A percentile compares a stretch with the other conserved stretches of the same genome.
Conservation (phyloP, 2,888 invertebrate genomes). For the Diploptera punctata region DNA sequence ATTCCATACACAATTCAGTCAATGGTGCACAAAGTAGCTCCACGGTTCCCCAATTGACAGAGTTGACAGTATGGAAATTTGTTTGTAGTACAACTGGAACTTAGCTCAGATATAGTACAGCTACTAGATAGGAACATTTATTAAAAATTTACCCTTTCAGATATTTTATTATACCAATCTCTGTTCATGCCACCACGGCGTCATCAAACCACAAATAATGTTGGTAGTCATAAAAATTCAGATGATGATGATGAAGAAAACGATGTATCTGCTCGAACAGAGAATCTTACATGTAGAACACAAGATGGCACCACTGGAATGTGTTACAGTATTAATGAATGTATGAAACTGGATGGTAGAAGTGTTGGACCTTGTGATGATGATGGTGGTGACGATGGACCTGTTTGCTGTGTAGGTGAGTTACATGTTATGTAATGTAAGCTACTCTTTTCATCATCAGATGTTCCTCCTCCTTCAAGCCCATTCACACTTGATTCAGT, state of each 20-base stretch:
- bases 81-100: too few species aligned
- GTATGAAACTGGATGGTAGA: conserved; percentile 28
- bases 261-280: conserved; percentile 4
- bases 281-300: conserved; percentile 26
- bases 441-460: too few species aligned
- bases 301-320: conserved; percentile 34
- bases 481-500: too few species aligned
- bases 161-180: conserved; percentile 20
- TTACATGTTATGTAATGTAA: too few species aligned
- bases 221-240: not conserved
- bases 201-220: not conserved
- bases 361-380: conserved; percentile 33
- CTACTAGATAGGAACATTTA: not conserved
- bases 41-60: too few species aligned
- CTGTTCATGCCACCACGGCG: conserved; percentile 22
- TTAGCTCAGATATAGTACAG: too few species aligned
- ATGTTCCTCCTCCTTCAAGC: too few species aligned
- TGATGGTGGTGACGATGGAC: conserved; percentile 22
- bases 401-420: conserved; percentile 35
- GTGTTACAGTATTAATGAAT: conserved; percentile 35
- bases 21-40: not conserved
- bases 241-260: not conserved
- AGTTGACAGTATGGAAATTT: too few species aligned
- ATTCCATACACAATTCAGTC: too few species aligned
- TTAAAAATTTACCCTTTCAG: not conserved